Percentiles rank a stretch among this genome's conserved stretches.
phyloP scores from a whole-genome alignment of 1,140 invertebrate genomes.

The Aphelinus atriplicis region DNA sequence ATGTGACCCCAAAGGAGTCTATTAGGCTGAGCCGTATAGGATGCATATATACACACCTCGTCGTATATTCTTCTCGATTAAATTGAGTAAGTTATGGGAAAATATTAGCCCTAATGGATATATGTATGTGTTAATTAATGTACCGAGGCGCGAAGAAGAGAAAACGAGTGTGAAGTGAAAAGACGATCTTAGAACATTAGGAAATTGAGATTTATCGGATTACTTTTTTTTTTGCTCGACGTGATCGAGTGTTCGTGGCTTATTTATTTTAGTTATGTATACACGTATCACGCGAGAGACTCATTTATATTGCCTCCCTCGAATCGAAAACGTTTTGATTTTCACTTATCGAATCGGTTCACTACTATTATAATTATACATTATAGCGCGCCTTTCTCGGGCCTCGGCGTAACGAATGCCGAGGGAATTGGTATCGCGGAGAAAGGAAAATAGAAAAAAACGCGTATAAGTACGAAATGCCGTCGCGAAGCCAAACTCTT shows the following conservation, averaged over 20 bases:
- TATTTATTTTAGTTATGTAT: not conserved
- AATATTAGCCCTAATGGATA: not conserved
- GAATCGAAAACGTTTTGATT: not conserved
- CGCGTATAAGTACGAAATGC: no score
- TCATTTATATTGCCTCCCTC: no score
- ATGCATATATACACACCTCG: no score
- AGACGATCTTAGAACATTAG: not conserved
- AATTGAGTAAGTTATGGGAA: not conserved
- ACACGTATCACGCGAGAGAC: no score
- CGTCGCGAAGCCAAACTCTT: no score
- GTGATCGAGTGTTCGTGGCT: not conserved
- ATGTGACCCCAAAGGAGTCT: no score
- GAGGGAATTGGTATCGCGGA: not conserved
- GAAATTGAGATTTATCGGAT: conserved; percentile 7
- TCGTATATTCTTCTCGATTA: no score
- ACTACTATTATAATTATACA: no score
- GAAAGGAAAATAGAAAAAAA: conserved; percentile 7
- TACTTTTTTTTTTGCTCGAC: not conserved
- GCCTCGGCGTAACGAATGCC: not conserved
- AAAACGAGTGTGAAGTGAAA: no score
- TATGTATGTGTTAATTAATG: not conserved
- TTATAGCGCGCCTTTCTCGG: no score
- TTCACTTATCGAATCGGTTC: not conserved
- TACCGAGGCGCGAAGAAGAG: not conserved
- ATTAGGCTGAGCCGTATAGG: no score